phyloP scores from a whole-genome alignment of 1,140 invertebrate species.

The Hylaeus volcanicus region DNA sequence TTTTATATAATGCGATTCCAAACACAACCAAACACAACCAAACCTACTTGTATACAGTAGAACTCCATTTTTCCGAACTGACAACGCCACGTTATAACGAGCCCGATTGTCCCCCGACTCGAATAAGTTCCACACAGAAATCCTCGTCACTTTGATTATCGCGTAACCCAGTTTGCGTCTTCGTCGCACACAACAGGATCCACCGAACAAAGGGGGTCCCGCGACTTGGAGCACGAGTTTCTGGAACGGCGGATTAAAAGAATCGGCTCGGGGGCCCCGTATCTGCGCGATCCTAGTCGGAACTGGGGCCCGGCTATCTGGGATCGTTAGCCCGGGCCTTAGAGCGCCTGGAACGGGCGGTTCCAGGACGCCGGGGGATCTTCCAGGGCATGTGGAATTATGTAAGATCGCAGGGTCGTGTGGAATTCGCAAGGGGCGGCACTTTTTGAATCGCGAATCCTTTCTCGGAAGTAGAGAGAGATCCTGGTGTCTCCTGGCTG shows the following conservation, averaged over 20 bases:
- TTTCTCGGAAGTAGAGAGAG: conserved; percentile 52
- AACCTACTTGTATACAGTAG: no score
- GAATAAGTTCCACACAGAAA: no score
- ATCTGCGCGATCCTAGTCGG: conserved; percentile 25
- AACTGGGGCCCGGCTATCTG: conserved; percentile 40
- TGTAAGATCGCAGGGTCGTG: conserved; percentile 60
- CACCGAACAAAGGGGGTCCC: conserved; percentile 1
- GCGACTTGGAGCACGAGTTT: conserved; percentile 14
- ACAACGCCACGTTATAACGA: no score
- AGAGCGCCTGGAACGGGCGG: conserved; percentile 54
- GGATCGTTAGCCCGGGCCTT: conserved; percentile 58
- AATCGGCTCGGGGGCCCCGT: background rate
- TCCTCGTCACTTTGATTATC: no score
- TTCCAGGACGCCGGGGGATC: conserved; percentile 55
- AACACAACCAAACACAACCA: no score
- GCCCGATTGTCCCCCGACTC: no score
- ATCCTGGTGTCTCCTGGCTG: conserved; percentile 32
- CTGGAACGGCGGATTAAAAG: conserved; percentile 50
- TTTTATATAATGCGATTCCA: no score
- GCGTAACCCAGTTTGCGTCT: background rate
- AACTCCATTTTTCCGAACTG: no score
- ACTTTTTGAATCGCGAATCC: conserved; percentile 64
- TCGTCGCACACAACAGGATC: background rate
- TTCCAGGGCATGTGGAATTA: conserved; percentile 58
- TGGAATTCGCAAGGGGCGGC: conserved; percentile 56